Conservation (phyloP, 2,888 invertebrate species). For the Amaurobius ferox region DNA sequence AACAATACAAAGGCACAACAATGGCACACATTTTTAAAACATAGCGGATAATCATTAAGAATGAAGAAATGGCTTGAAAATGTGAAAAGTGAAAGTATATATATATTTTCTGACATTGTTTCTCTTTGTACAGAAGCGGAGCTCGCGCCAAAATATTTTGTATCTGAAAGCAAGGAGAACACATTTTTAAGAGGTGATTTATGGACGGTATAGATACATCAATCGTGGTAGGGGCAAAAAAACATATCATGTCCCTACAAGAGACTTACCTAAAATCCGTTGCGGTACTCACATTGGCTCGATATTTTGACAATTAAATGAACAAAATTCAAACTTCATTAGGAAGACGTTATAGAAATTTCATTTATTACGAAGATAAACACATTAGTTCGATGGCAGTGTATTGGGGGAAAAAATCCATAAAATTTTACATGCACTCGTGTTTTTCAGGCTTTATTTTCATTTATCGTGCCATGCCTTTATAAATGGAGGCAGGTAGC, state of each 20-base stretch:
- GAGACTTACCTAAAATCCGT: not conserved
- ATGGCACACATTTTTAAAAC: constrained; percentile 67
- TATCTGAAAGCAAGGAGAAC: constrained; percentile 44
- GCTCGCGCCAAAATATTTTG: constrained; percentile 56
- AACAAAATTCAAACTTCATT: constrained; percentile 4
- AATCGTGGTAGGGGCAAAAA: not conserved
- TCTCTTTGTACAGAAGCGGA: constrained; percentile 48
- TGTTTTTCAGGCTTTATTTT: no score
- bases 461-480: no score
- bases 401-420: not conserved
- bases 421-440: not conserved
- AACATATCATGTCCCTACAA: not conserved
- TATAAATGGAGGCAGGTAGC: no score
- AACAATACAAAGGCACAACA: constrained; percentile 51
- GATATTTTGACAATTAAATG: constrained; percentile 2
- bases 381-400: not conserved
- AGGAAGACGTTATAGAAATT: not conserved
- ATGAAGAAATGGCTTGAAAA: constrained; percentile 32
- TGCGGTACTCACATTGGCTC: not conserved
- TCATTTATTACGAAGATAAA: constrained; percentile 1
- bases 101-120: constrained; percentile 56
- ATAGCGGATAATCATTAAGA: constrained; percentile 62
- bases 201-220: not conserved
- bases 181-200: constrained; percentile 57
- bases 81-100: constrained; percentile 28